Evolutionary conservation across 2,113 vertebrate species (phyloP), one percentile per base, ranked within the genome.

Genomic region (Monopterus albus): DNA sequence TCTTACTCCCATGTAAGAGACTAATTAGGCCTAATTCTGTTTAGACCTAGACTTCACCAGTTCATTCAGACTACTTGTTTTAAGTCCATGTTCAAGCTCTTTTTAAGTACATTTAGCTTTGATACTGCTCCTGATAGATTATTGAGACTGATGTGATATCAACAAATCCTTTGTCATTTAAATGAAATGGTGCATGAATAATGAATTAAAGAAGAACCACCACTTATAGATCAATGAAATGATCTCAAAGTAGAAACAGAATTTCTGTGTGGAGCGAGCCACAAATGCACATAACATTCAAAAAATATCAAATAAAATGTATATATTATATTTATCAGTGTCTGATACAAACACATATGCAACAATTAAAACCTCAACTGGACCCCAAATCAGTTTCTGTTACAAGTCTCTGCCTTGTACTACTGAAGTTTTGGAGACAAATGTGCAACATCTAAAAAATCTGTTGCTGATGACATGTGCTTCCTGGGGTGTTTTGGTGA

Each of bases 401-500:
- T n/a, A n/a, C n/a, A n/a, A n/a, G n/a, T n/a, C n/a, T n/a, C n/a
- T n/a, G n/a, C n/a, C n/a, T n/a, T n/a, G n/a, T n/a, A n/a, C n/a
- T n/a, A n/a, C n/a, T n/a, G n/a, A n/a, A n/a, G n/a, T n/a, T n/a
- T n/a, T n/a, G n/a, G n/a, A n/a, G n/a, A n/a, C n/a, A 73, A 38
- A 36, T 2, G 29, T 56, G 28, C 21, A 72, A 66, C 63, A 68
- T 60, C n/a, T 3, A 5, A 40, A 56, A 51, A 66, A 57, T 59
- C 43, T 1, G 52, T 23, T 20, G 12, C 52, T 66, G 35, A 59
- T 35, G 46, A 65, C 15, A 18, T 10, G 10, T 52, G 8, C 43
- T 31, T 69, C 80, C 60, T 40, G 13, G 29, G 57, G 76, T 67
- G 45, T 63, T 59, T 47, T 64, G 62, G 52, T 73, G 18, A 55